phyloP scores from a whole-genome alignment of 2,113 vertebrate genomes.

The Ahaetulla prasina region DNA sequence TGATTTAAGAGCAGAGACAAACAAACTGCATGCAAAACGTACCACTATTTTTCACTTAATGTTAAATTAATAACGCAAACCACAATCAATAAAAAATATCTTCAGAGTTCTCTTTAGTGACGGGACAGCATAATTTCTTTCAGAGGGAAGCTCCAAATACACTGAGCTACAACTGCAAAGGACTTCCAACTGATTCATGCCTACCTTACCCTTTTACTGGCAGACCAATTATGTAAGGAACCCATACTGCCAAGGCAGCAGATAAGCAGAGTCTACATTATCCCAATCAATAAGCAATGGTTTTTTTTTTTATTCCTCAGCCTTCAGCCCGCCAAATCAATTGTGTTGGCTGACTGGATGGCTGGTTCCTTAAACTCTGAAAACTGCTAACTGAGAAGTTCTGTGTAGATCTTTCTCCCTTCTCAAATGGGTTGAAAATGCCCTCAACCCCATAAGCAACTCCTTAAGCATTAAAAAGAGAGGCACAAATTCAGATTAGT shows the following conservation, averaged over 20 bases:
- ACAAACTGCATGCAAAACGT: neutral
- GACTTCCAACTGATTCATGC: neutral
- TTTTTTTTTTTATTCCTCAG: neutral
- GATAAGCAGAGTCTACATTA: neutral
- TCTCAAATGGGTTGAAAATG: neutral
- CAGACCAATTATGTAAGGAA: neutral
- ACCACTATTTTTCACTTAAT: neutral
- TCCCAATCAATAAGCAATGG: neutral
- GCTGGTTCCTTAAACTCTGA: neutral
- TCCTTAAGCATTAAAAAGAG: neutral
- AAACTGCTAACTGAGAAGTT: neutral
- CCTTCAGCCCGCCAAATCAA: neutral
- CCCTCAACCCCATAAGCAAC: neutral
- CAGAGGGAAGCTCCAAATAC: neutral
- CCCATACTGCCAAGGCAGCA: neutral
- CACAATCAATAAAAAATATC: neutral
- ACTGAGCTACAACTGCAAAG: neutral
- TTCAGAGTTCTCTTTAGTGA: neutral
- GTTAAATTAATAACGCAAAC: neutral
- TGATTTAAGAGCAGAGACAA: neutral
- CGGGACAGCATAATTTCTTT: neutral
- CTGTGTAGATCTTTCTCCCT: neutral
- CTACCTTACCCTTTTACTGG: neutral
- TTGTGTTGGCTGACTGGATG: neutral
- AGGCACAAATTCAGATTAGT: neutral